phyloP scores from a whole-genome alignment of 2,113 vertebrate genomes.

The Anseranas semipalmata region DNA sequence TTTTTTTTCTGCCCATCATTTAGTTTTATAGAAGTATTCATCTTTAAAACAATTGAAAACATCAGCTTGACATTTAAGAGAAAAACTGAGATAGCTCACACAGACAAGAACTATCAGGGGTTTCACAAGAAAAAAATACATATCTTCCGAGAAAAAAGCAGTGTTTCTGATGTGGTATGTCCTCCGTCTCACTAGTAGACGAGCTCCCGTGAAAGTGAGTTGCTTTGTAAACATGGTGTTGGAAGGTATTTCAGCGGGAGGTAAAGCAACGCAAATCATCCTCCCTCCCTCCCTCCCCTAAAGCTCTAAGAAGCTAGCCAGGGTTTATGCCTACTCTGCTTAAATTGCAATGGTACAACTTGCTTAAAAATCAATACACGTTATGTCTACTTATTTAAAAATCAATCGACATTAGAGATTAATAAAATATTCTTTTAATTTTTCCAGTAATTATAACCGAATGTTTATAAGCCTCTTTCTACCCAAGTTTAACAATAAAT shows the following conservation, averaged over 20 bases:
- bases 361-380: conserved; percentile 11
- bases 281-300: not conserved
- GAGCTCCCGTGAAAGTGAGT: not conserved
- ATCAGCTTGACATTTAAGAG: not conserved
- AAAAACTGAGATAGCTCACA: not conserved
- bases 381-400: conserved; percentile 27
- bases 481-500: not conserved
- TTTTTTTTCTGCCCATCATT: not conserved
- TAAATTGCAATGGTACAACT: not conserved
- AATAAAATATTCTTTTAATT: conserved; percentile 52
- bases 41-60: not conserved
- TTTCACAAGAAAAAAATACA: not conserved
- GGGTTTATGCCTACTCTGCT: not conserved
- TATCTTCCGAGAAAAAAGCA: not conserved
- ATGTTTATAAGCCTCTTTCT: conserved; percentile 25
- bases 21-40: not conserved
- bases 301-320: not conserved
- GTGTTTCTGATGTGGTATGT: not conserved
- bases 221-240: not conserved
- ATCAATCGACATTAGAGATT: conserved; percentile 2
- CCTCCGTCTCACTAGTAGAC: not conserved
- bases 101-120: not conserved
- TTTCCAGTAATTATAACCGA: not conserved
- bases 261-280: not conserved
- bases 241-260: not conserved